phyloP scores from a whole-genome alignment of 2,113 vertebrate genomes.

The Delphinapterus leucas region DNA sequence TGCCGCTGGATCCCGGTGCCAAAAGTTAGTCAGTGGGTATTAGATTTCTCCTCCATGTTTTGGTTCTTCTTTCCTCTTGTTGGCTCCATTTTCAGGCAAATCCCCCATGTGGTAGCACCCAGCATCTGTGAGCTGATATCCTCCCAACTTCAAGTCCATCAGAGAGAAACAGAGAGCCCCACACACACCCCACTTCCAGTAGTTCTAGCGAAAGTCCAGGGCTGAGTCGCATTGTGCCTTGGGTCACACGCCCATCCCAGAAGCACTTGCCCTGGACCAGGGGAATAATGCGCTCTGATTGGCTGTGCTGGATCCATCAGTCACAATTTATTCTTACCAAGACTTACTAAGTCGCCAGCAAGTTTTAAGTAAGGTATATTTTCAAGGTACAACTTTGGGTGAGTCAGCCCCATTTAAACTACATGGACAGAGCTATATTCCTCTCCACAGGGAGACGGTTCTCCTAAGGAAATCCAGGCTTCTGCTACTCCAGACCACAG shows the following conservation, averaged over 20 bases:
- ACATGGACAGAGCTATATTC: neutral
- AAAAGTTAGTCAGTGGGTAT: neutral
- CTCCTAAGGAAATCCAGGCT: neutral
- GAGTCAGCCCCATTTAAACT: neutral
- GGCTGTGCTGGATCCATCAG: neutral
- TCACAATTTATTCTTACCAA: neutral
- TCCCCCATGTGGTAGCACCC: rapidly evolving
- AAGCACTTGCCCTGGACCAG: neutral
- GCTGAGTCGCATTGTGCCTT: neutral
- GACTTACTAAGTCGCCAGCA: neutral
- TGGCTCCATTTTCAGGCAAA: neutral
- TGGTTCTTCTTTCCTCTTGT: neutral
- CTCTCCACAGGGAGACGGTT: neutral
- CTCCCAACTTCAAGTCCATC: neutral
- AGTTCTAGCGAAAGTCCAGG: neutral
- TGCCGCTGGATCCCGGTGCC: neutral
- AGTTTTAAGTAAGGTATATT: neutral
- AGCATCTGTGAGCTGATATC: neutral
- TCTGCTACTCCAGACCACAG: neutral
- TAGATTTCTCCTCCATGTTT: neutral
- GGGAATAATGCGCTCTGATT: neutral
- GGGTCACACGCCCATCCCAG: neutral
- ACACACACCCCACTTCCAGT: neutral
- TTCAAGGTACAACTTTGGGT: neutral
- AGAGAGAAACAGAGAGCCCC: neutral